Evolutionary conservation across 2,888 invertebrate genomes (phyloP).

Genomic region (Alloplasta piceator): DNA sequence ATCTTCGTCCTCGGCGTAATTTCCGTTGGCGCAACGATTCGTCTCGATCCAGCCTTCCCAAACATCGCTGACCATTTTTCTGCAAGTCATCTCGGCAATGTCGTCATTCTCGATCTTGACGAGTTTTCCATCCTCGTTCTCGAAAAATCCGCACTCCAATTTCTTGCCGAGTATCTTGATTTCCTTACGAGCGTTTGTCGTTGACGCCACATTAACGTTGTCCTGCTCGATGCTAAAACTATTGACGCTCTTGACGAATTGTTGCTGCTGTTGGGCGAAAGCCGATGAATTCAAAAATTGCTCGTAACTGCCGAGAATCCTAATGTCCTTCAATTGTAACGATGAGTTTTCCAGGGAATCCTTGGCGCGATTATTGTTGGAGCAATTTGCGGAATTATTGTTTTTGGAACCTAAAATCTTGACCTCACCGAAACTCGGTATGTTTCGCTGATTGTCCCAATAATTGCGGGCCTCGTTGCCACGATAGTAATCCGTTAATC

Average conservation of each 20-base stretch:
- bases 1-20: constrained; percentile 16
- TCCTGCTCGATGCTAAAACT: too few relatives aligned
- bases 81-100: constrained; percentile 35
- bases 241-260: constrained; percentile 7
- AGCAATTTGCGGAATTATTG: constrained; percentile 33
- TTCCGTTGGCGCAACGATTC: constrained; percentile 15
- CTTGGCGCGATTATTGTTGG: constrained; percentile 38
- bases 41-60: constrained; percentile 64
- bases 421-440: constrained; percentile 68
- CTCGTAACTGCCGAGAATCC: constrained; percentile 76
- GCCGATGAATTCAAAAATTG: constrained; percentile 72
- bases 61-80: constrained; percentile 68
- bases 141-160: constrained; percentile 72
- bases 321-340: constrained; percentile 75
- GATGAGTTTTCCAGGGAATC: constrained; percentile 63
- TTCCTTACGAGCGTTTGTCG: constrained; percentile 72
- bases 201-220: constrained; percentile 62
- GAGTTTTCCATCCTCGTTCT: constrained; percentile 69
- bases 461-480: constrained; percentile 53
- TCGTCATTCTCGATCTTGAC: constrained; percentile 71
- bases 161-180: constrained; percentile 78
- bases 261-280: constrained; percentile 51
- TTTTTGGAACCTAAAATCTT: constrained; percentile 74
- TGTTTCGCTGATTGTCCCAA: constrained; percentile 55
- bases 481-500: constrained; percentile 47